A percentile compares a stretch with the other conserved stretches of the same genome.
phyloP scores from a whole-genome alignment of 2,797 vertebrate species.

The Hoplostethus atlanticus region DNA sequence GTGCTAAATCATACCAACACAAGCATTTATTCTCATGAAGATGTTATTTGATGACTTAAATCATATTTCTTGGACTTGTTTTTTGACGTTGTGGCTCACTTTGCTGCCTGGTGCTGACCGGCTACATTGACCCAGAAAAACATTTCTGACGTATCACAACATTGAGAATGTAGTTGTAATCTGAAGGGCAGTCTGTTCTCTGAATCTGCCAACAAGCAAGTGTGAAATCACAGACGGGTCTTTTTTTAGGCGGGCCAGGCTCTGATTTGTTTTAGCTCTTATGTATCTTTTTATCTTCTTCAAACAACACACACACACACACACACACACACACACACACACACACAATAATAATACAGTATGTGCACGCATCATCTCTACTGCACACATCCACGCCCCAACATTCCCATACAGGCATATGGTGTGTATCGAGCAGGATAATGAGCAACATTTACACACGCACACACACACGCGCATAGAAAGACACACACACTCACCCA shows the following conservation, averaged over 20 bases:
- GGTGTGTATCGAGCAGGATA: no score
- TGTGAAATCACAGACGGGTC: constrained; percentile 35
- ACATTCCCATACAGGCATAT: no score
- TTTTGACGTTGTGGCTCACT: not conserved
- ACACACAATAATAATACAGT: no score
- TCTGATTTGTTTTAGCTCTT: constrained; percentile 37
- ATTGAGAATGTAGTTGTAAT: constrained; percentile 15
- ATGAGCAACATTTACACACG: no score
- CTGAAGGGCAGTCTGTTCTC: constrained; percentile 36
- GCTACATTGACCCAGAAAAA: not conserved
- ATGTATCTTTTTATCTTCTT: constrained; percentile 28
- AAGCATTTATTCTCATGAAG: no score
- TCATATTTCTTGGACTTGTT: no score
- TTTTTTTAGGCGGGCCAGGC: not conserved
- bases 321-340: not conserved
- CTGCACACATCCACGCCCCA: no score
- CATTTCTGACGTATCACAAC: constrained; percentile 5
- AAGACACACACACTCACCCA: constrained; percentile 18
- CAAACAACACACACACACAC: not conserved
- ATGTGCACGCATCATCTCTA: no score
- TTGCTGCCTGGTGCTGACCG: constrained; percentile 4
- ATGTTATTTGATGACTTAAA: no score
- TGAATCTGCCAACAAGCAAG: constrained; percentile 31
- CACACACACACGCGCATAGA: not conserved
- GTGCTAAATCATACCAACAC: no score